These are phyloP conservation scores for Pantala flavescens DNA, from an alignment of 1,140 invertebrate genomes.

Conservation along the genomic window DNA sequence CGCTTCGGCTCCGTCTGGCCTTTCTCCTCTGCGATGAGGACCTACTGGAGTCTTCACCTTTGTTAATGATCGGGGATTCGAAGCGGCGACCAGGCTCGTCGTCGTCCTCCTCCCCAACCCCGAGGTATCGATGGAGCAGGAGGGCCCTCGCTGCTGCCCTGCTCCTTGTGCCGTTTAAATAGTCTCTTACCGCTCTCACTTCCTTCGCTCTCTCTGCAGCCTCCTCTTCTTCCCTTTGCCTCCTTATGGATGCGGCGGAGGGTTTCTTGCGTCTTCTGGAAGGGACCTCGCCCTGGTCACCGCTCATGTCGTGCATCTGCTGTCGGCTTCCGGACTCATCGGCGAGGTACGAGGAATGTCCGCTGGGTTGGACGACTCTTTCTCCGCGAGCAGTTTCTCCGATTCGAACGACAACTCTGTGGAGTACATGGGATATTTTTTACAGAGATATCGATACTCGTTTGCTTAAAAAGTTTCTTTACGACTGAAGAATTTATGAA, in stretches of 20 bases:
- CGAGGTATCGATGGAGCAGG: constrained; percentile 36
- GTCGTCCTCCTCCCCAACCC: constrained; percentile 31
- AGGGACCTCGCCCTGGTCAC: constrained; percentile 30
- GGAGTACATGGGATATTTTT: neutral
- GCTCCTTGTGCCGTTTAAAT: constrained; percentile 43
- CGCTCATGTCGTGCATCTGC: neutral
- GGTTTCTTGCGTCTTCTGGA: constrained; percentile 30
- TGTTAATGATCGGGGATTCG: constrained; percentile 26
- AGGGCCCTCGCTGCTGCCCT: constrained; percentile 38
- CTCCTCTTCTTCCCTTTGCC: constrained; percentile 35
- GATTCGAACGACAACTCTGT: neutral
- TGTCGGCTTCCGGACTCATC: neutral
- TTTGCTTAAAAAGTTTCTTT: too few relatives aligned
- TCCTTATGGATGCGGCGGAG: neutral
- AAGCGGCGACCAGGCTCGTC: constrained; percentile 22
- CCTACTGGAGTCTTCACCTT: constrained; percentile 14
- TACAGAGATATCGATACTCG: too few relatives aligned
- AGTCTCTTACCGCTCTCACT: constrained; percentile 44
- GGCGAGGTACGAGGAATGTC: neutral
- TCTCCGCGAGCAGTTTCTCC: neutral
- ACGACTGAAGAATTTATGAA: too few relatives aligned
- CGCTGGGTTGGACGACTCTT: neutral
- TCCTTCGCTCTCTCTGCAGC: constrained; percentile 34
- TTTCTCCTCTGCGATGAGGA: constrained; percentile 41
- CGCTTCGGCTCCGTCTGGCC: constrained; percentile 28